Evolutionary conservation across 2,797 vertebrate genomes (phyloP).

Genomic region (Acanthurus lineatus): DNA sequence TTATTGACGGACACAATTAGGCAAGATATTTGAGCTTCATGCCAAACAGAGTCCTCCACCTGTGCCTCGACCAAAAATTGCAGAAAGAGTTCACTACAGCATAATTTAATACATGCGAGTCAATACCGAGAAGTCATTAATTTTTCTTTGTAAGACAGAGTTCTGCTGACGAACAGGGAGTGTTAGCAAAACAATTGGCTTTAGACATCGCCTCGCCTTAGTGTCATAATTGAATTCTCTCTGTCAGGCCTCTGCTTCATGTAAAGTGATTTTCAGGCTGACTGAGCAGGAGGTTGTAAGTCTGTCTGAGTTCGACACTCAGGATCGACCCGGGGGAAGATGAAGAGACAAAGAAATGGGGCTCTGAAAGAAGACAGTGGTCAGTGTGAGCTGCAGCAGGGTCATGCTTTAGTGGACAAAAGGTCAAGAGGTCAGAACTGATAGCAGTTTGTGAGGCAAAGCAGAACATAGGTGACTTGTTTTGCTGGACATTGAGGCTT

Average conservation of each 20-base stretch:
- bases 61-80: neutral
- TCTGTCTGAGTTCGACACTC: conserved; percentile 48
- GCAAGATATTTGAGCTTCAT: neutral
- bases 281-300: conserved; percentile 58
- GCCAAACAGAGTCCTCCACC: neutral
- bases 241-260: conserved; percentile 10
- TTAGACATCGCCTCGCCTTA: conserved; percentile 22
- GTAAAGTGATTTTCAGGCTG: conserved; percentile 66
- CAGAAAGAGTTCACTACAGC: neutral
- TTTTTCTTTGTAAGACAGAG: conserved; percentile 9
- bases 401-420: conserved; percentile 26
- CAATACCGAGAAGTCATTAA: conserved; percentile 8
- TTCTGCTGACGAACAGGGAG: conserved; percentile 32
- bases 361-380: neutral
- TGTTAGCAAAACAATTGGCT: conserved; percentile 48
- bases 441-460: conserved; percentile 45
- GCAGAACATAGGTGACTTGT: conserved; percentile 33
- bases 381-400: conserved; percentile 9
- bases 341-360: conserved; percentile 24
- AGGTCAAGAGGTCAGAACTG: conserved; percentile 40
- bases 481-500: neutral
- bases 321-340: conserved; percentile 52
- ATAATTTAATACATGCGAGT: conserved; percentile 10
- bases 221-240: conserved; percentile 54
- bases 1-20: neutral